Evolutionary conservation across 2,113 vertebrate genomes (phyloP).

Genomic region (Dipodomys merriami): DNA sequence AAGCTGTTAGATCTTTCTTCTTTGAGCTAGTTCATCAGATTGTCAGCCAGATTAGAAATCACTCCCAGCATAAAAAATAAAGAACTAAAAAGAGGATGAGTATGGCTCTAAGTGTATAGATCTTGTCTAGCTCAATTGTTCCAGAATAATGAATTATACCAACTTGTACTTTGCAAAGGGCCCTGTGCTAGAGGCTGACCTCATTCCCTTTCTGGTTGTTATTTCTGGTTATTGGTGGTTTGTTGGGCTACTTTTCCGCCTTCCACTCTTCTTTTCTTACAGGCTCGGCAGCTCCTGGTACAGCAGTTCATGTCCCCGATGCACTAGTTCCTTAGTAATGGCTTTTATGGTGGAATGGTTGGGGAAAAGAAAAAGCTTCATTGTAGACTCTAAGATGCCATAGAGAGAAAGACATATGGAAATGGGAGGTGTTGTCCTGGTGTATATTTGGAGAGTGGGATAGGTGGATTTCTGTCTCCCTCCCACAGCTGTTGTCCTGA

Average conservation of each 20-base stretch:
- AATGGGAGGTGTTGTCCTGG: not conserved
- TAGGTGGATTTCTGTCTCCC: not conserved
- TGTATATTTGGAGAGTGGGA: not conserved
- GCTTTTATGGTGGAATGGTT: not conserved
- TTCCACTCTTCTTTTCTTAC: not conserved
- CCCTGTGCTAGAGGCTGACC: not conserved
- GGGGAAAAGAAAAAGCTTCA: not conserved
- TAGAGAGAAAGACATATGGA: not conserved
- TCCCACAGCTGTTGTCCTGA: not conserved
- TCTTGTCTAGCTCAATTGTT: not conserved
- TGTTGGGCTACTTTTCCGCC: not conserved
- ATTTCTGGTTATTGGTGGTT: not conserved
- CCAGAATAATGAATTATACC: not conserved
- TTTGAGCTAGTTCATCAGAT: not conserved
- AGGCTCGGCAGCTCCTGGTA: not conserved
- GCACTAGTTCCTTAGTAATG: not conserved
- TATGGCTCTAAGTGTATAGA: not conserved
- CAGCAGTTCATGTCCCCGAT: not conserved
- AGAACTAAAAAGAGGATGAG: not conserved
- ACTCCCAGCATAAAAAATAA: not conserved
- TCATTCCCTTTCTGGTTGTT: not conserved
- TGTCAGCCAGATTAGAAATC: constrained; percentile 14
- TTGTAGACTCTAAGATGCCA: not conserved
- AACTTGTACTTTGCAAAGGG: not conserved
- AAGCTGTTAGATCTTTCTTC: constrained; percentile 14